Conservation (phyloP, 2,888 invertebrate species). For the Micoletzkya japonica region DNA sequence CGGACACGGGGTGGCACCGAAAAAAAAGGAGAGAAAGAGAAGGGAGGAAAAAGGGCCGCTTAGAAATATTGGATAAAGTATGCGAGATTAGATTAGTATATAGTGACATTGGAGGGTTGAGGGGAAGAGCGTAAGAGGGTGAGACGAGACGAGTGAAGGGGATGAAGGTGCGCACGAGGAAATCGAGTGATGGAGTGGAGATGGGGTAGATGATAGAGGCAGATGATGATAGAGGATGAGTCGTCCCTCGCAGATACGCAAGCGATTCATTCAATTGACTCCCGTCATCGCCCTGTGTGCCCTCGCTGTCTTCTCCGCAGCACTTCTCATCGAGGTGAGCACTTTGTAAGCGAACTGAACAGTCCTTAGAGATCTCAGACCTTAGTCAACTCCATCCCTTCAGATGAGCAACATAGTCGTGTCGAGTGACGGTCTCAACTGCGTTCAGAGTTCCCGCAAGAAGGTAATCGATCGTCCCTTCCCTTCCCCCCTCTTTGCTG, state of each 20-base stretch:
- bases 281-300: constrained; percentile 52
- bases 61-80: too few relatives aligned
- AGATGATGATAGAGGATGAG: background rate
- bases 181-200: background rate
- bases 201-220: background rate
- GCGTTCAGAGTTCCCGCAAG: constrained; percentile 34
- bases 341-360: constrained; percentile 23
- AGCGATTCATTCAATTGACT: constrained; percentile 53
- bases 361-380: background rate
- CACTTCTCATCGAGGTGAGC: constrained; percentile 45
- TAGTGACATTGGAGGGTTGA: too few relatives aligned
- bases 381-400: background rate
- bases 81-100: too few relatives aligned
- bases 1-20: too few relatives aligned
- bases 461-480: constrained; percentile 5
- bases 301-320: constrained; percentile 42
- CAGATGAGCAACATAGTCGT: constrained; percentile 43
- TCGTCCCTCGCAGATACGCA: constrained; percentile 53
- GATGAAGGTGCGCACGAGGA: background rate
- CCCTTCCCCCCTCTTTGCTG: constrained; percentile 27
- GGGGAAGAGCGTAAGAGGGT: too few relatives aligned
- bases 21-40: too few relatives aligned
- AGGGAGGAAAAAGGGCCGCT: too few relatives aligned
- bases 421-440: constrained; percentile 47
- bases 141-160: background rate